A percentile compares a stretch with the other conserved stretches of the same genome.
Conservation (phyloP, 2,113 vertebrate genomes). For the Silurus glanis region DNA sequence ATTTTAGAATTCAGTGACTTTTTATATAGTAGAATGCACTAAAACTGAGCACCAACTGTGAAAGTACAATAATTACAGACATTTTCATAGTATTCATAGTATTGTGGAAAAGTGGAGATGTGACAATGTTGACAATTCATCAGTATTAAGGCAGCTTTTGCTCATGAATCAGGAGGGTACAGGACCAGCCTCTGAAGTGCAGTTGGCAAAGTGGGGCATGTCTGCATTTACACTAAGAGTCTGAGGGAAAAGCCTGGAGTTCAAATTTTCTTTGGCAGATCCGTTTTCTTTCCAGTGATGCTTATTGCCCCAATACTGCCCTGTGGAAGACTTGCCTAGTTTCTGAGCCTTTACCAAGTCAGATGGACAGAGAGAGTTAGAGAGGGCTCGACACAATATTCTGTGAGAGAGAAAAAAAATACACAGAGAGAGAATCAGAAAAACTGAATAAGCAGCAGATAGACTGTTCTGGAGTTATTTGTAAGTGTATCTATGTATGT, state of each 20-base stretch:
- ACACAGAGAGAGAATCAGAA: background rate
- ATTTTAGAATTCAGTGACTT: background rate
- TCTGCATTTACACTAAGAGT: constrained; percentile 42
- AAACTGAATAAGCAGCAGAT: background rate
- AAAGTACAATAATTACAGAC: background rate
- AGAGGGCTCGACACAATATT: constrained; percentile 71
- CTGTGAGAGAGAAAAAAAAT: constrained; percentile 63
- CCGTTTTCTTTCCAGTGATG: constrained; percentile 62
- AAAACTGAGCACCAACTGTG: background rate
- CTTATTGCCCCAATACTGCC: constrained; percentile 59
- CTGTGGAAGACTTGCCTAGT: constrained; percentile 58
- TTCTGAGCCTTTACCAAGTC: constrained; percentile 64
- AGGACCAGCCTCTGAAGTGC: background rate
- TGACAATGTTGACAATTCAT: background rate
- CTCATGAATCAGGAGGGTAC: constrained; percentile 52
- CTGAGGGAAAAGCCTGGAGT: constrained; percentile 10
- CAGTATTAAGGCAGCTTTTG: background rate
- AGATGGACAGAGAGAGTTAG: constrained; percentile 70
- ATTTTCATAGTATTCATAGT: background rate
- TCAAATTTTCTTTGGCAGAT: background rate
- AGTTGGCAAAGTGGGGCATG: constrained; percentile 1
- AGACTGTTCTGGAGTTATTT: background rate
- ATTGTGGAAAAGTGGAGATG: too few species aligned
- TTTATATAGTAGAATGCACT: background rate
- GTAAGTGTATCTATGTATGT: background rate